A percentile compares a stretch with the other conserved stretches of the same genome.
Conservation (phyloP, 2,797 vertebrate genomes). For the Pteropus rufus region DNA sequence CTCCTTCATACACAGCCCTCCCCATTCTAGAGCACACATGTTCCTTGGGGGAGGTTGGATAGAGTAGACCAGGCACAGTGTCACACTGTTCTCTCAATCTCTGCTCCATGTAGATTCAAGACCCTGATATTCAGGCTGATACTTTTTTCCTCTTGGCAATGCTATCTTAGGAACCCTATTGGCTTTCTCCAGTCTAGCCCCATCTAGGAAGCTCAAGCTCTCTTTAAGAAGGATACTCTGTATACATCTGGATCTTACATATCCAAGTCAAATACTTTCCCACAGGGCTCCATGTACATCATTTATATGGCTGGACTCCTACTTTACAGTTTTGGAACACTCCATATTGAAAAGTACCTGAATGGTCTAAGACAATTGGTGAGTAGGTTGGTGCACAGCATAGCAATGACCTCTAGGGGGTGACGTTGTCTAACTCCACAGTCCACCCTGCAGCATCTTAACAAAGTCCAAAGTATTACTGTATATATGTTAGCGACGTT, state of each 20-base stretch:
- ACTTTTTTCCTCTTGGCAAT: neutral
- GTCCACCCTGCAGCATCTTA: neutral
- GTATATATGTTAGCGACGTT: neutral
- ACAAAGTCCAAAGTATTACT: neutral
- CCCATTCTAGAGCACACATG: neutral
- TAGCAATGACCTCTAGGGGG: neutral
- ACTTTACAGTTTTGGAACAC: neutral
- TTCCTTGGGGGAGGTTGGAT: neutral
- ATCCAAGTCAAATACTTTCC: neutral
- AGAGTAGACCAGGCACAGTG: neutral
- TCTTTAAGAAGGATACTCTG: neutral
- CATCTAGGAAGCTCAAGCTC: neutral
- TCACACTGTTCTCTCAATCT: neutral
- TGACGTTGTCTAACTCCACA: conserved; percentile 9
- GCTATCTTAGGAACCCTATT: neutral
- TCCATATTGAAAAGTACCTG: neutral
- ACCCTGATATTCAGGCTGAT: neutral
- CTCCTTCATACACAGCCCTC: neutral
- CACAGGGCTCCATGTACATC: neutral
- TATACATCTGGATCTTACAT: neutral
- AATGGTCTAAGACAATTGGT: neutral
- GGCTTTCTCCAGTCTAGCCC: neutral
- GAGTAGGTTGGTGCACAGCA: neutral
- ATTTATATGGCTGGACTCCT: neutral
- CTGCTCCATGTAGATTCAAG: neutral